Evolutionary conservation across 2,113 vertebrate species (phyloP), one percentile per base, ranked within the genome.

Genomic region (Thinocorus orbignyianus): DNA sequence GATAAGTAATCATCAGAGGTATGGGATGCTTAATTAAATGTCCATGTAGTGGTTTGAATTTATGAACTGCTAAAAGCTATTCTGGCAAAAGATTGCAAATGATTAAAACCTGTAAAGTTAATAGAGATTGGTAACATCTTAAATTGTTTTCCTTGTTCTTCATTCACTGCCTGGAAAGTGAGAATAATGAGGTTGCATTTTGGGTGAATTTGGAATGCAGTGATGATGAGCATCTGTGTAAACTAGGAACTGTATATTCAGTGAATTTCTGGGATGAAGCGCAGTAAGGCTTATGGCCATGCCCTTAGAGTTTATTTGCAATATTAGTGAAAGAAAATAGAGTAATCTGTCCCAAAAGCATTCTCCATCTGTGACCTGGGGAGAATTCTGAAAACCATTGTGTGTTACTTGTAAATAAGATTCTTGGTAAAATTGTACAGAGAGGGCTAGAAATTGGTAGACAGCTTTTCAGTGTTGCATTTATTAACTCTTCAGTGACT

Each of bases 1-100:
- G 86, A 95, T 91, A 95, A 95, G 86, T 93, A 92, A 92, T 94
- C 86, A 74, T 92, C 46, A 90, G 96, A 90, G 76, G 80, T 88
- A 81, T 57, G 85, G 90, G 88, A 72, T 92, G 55, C 93, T 93
- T 93, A 95, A 94, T 96, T 96, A 94, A 88, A 92, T 83, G 82
- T 73, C 74, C 39, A 10, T 73, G 68, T 66, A 92, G 74, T 60
- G 23, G 35, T 64, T 92, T 90, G 86, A 81, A 88, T 95, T 95
- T 86, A 86, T 64, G 83, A 91, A 74, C 60, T 92, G 52, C 83
- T 96, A 90, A 92, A 93, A 93, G 80, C 74, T 86, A 15, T 86
- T 93, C 76, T 93, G 90, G 79, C 35, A 52, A 84, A 81, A 93
- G 61, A 92, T 61, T 74, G 60, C 57, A 87, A 89, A 73, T 60